A percentile compares a stretch with the other conserved stretches of the same genome.
phyloP scores from a whole-genome alignment of 2,888 invertebrate species.

The Hartigia nigra region DNA sequence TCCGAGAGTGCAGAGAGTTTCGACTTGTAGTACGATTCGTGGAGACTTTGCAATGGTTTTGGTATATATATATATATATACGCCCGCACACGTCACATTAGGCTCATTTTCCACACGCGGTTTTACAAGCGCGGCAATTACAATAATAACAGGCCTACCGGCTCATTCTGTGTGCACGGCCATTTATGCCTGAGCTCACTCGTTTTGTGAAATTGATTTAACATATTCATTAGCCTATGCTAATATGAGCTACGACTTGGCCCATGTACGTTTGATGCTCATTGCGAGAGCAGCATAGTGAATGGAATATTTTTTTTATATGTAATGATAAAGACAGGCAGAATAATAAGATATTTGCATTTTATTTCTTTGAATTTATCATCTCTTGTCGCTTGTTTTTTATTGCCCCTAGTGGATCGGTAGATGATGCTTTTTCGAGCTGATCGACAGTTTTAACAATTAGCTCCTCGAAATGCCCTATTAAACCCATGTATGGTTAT shows the following conservation, averaged over 20 bases:
- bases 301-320: neutral
- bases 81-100: constrained; percentile 62
- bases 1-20: neutral
- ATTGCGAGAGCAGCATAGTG: neutral
- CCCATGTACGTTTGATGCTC: neutral
- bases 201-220: constrained; percentile 63
- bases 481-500: neutral
- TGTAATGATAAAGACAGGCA: neutral
- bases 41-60: neutral
- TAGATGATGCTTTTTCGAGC: neutral
- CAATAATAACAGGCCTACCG: constrained; percentile 62
- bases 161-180: constrained; percentile 40
- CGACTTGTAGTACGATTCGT: neutral
- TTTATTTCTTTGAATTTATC: neutral
- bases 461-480: neutral
- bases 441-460: neutral
- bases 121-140: constrained; percentile 63
- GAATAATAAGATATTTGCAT: neutral
- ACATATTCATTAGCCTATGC: constrained; percentile 65
- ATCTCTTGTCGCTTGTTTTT: neutral
- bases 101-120: constrained; percentile 62
- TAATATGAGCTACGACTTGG: constrained; percentile 38
- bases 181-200: constrained; percentile 47
- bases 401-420: neutral
- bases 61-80: neutral